A percentile compares a stretch with the other conserved stretches of the same genome.
phyloP scores from a whole-genome alignment of 2,113 vertebrate species.

The Myrmecobius fasciatus region DNA sequence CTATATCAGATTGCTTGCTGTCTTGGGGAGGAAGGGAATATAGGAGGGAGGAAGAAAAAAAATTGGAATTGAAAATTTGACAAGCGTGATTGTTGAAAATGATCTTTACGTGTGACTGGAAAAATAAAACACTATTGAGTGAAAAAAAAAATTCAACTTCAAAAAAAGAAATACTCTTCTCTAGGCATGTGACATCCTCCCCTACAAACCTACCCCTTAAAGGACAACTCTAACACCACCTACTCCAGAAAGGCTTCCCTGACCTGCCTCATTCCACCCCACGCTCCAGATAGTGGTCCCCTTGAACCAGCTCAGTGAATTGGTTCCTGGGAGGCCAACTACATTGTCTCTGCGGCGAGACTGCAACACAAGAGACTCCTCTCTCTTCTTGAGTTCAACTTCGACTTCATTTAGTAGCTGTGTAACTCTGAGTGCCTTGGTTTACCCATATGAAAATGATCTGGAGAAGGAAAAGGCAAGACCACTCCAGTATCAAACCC shows the following conservation, averaged over 20 bases:
- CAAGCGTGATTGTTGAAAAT: too few species aligned
- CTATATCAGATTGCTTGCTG: too few species aligned
- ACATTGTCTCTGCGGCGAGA: background rate
- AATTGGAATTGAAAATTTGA: too few species aligned
- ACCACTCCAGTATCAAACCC: background rate
- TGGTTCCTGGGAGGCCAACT: background rate
- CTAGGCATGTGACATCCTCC: background rate
- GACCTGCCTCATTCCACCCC: background rate
- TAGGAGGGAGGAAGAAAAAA: too few species aligned
- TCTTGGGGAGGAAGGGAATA: too few species aligned
- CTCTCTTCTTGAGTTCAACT: background rate
- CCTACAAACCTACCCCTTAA: too few species aligned
- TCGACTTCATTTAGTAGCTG: background rate
- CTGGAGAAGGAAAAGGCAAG: background rate
- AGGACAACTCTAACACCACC: background rate
- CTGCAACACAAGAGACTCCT: background rate
- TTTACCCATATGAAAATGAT: background rate
- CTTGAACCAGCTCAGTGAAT: background rate
- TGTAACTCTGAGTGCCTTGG: background rate
- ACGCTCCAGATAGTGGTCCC: background rate
- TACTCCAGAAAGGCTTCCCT: background rate
- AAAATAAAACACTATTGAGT: too few species aligned
- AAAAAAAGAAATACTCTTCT: background rate
- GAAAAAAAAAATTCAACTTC: too few species aligned
- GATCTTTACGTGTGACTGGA: too few species aligned